Base-by-base conservation (phyloP, 1,140 invertebrate species). In the Nasonia vitripennis region DNA sequence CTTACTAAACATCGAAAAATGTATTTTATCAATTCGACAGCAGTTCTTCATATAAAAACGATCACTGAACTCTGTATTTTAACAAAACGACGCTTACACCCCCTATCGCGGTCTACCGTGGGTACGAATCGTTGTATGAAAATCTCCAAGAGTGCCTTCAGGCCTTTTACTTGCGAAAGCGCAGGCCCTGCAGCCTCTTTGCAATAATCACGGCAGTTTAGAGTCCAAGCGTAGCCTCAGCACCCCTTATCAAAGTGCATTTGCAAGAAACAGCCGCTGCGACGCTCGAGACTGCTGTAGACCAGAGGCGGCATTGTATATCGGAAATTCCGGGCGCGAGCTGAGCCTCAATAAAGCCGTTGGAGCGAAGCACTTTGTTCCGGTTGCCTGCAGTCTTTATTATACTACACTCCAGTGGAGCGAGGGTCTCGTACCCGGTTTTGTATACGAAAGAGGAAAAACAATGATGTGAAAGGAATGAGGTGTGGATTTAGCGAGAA, bases 321-420 rank as follows among this genome's bases (percentile, higher is more conserved):
- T 71, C 68, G 68, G 45, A 74, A 74, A 82, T 74, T 82, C 45
- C 70, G 68, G n/a, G 5, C 70, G 48, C 68, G 51, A 37, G 9
- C 11, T n/a, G 17, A 31, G 67, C 45, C 23, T 31, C 51, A 83
- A 83, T 83, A 83, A 83, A 83, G 74, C 55, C 73, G 55, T 77
- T 82, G 48, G 81, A 75, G 81, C 27, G 81, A 27, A 27, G 51
- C 51, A 62, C 81, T 74, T 82, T 82, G 79, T 74, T 62, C 81
- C 45, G 70, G 80, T 17, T 31, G 41, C 55, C 17, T 62, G 55
- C 55, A 62, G 20, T 62, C 55, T 62, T 62, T 62, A 62, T 7
- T 62, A 62, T n/a, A 62, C 17, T 62, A 62, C 55, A 62, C 55
- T 62, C 55, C 55, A 62, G 2, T 62, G 55, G 55, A 62, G 55